Evolutionary conservation across 2,888 invertebrate genomes (phyloP).

Genomic region (Spatulosminthurus flaviceps): DNA sequence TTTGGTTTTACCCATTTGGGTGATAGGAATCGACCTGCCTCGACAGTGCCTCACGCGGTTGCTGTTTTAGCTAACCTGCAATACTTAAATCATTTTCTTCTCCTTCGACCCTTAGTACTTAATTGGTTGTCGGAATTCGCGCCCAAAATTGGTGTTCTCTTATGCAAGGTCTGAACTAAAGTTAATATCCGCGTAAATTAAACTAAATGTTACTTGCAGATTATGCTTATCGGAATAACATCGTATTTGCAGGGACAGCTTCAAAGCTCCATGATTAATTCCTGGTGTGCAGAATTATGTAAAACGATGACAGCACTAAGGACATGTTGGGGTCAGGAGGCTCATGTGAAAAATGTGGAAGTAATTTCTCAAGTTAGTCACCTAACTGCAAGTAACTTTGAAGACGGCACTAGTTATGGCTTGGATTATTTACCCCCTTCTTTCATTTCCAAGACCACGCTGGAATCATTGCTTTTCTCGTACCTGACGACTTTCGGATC

Average conservation of each 20-base stretch:
- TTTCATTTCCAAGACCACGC: constrained; percentile 43
- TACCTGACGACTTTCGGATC: constrained; percentile 60
- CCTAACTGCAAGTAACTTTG: neutral
- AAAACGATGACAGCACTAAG: constrained; percentile 61
- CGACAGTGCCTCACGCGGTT: constrained; percentile 62
- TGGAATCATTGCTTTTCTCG: constrained; percentile 57
- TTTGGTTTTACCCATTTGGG: constrained; percentile 30
- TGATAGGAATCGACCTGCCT: constrained; percentile 56
- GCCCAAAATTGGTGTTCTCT: constrained; percentile 61
- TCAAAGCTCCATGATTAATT: constrained; percentile 63
- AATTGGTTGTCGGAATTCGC: constrained; percentile 62
- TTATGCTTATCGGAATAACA: too few relatives aligned
- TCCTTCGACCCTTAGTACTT: constrained; percentile 56
- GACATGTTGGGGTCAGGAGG: constrained; percentile 57
- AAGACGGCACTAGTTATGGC: neutral
- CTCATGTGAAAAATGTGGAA: constrained; percentile 16
- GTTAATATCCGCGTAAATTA: neutral
- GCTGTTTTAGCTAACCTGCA: constrained; percentile 60
- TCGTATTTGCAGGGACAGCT: constrained; percentile 61
- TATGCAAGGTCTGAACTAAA: constrained; percentile 57
- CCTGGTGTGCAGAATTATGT: constrained; percentile 63
- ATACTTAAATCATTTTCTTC: constrained; percentile 59
- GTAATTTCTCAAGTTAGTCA: neutral
- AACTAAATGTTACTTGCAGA: neutral
- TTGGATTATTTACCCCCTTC: constrained; percentile 58